Evolutionary conservation across 2,888 invertebrate species (phyloP).

Genomic region (Lordiphosa fenestrarum): DNA sequence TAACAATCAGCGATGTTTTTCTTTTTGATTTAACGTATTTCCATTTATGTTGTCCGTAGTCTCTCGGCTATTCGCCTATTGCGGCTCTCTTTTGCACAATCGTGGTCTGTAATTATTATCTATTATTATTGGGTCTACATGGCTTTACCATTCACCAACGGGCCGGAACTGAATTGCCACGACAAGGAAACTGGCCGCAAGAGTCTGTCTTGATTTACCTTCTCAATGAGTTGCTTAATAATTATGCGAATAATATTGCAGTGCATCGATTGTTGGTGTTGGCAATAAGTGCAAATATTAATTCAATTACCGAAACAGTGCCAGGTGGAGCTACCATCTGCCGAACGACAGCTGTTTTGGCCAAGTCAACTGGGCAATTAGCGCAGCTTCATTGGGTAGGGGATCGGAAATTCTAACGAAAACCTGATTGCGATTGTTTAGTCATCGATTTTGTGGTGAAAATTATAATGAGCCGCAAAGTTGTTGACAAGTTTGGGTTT

Average conservation of each 20-base stretch:
- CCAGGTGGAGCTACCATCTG: constrained; percentile 12
- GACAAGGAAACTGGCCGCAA: constrained; percentile 17
- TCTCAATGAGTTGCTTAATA: constrained; percentile 56
- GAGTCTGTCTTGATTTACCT: constrained; percentile 50
- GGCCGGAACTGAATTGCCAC: constrained; percentile 54
- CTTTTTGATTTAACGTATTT: constrained; percentile 57
- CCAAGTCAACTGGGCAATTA: constrained; percentile 20
- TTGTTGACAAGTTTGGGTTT: constrained; percentile 41
- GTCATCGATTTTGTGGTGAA: constrained; percentile 64
- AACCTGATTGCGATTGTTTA: constrained; percentile 47
- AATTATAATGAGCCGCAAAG: constrained; percentile 58
- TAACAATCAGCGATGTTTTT: constrained; percentile 29
- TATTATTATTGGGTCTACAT: constrained; percentile 62
- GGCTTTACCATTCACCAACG: constrained; percentile 51
- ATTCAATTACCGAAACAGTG: constrained; percentile 26
- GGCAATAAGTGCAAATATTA: constrained; percentile 56
- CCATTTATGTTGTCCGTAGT: constrained; percentile 42
- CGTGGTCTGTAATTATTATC: constrained; percentile 71
- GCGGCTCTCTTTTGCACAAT: constrained; percentile 61
- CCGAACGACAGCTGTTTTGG: constrained; percentile 30
- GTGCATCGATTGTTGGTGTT: constrained; percentile 15
- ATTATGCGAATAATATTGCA: constrained; percentile 52
- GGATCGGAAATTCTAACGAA: constrained; percentile 5
- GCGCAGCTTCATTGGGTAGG: neutral
- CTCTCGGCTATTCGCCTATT: constrained; percentile 15